Conservation (phyloP, 1,140 invertebrate species). For the Phymorhynchus buccinoides region DNA sequence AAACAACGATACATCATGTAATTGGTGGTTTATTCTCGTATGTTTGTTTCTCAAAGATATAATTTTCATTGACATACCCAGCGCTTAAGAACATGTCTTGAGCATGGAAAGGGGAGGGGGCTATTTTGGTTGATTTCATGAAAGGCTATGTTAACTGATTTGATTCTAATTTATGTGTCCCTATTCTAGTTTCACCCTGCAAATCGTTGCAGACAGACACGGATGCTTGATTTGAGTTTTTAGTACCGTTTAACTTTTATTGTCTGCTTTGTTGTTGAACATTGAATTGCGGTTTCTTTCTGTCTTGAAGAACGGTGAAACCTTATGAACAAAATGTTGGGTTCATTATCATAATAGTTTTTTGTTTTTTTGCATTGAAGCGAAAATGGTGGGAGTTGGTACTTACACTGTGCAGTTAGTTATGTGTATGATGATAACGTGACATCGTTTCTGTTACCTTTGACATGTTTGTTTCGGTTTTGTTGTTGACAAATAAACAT, state of each 20-base stretch:
- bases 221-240: no score
- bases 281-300: neutral
- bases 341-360: neutral
- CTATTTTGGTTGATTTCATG: no score
- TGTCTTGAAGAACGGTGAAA: neutral
- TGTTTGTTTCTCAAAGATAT: no score
- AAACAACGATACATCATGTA: no score
- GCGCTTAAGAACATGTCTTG: no score
- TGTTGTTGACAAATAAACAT: neutral
- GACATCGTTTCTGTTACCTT: neutral
- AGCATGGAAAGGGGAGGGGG: no score
- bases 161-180: no score
- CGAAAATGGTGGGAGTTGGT: neutral
- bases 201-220: neutral
- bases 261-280: neutral
- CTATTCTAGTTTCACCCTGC: neutral
- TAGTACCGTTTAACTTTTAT: no score
- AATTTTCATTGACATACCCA: no score
- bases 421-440: neutral
- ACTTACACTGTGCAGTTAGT: neutral
- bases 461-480: neutral
- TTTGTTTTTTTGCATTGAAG: neutral
- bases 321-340: neutral
- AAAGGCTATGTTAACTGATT: no score
- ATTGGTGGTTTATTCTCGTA: no score